Evolutionary conservation across 30 jellyfish, hydroid and myxozoan species (phyloP), one percentile per base, ranked within the genome.

Genomic region (Aurelia aurita): DNA sequence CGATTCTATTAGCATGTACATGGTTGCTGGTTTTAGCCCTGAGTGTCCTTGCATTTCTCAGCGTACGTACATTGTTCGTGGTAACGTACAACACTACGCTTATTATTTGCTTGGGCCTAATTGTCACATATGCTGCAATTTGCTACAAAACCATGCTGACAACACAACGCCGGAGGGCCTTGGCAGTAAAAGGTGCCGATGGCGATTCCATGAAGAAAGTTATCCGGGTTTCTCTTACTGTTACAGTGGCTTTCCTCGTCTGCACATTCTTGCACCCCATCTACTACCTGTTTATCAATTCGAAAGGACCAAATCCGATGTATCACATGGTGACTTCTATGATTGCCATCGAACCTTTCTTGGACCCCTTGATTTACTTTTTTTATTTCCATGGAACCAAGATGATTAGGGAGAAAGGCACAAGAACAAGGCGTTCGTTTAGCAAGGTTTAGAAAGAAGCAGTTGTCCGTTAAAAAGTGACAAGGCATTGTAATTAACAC

Each of bases 251-350:
- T 19, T 74, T 74, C 75, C 72, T 74, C 14, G 71, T 58, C 27
- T 74, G 86, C 72, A 74, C 86, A 15, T 74, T 31, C 29, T 63
- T 64, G n/a, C 86, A 74, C 14, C 58, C 86, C 8, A 16, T 74
- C 25, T 74, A 44, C 72, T 74, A 74, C 35, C 75, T 74, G 1
- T 54, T 18, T 11, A 22, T 74, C 44, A 11, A 0, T 5, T 46
- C 39, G 0, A 59, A 23, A 7, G 26, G 20, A 16, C 75, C 58
- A n/a, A 32, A 27, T 59, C 58, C 86, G 2, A 27, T 74, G 39
- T 74, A 74, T 29, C 76, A 74, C 59, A 3, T 58, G 44, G 86
- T 74, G 44, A 74, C 58, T 65, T 49, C 60, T 25, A 14, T 49
- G 9, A 74, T 74, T 14, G 35, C 64, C 66, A 25, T 49, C 29